Percentiles rank a stretch among this genome's conserved stretches.
phyloP scores from a whole-genome alignment of 2,888 invertebrate species.

The Thalpophila matura region DNA sequence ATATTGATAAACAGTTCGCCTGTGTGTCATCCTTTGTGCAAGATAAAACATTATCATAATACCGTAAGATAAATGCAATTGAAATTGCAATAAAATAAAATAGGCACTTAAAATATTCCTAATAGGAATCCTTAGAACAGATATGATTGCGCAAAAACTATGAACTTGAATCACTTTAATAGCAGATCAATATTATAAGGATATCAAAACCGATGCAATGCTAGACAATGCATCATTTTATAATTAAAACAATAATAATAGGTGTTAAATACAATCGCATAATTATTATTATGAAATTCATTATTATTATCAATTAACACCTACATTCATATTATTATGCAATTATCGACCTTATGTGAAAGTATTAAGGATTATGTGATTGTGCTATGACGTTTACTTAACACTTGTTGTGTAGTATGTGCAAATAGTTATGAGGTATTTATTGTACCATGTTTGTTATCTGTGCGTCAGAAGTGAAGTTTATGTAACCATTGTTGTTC shows the following conservation, averaged over 20 bases:
- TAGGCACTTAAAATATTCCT: too few species aligned
- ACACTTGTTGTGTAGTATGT: not conserved
- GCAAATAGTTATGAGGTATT: slow-evolving; percentile 29
- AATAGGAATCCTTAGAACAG: not conserved
- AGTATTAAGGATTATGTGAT: slow-evolving; percentile 9
- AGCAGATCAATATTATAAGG: slow-evolving; percentile 8
- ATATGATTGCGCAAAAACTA: not conserved
- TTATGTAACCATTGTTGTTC: slow-evolving; percentile 52
- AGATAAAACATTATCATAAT: slow-evolving; percentile 8
- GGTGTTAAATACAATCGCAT: slow-evolving; percentile 12
- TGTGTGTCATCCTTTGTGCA: not conserved
- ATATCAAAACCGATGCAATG: not conserved
- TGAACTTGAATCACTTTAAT: not conserved
- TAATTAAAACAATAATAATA: slow-evolving; percentile 11
- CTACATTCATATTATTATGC: slow-evolving; percentile 7
- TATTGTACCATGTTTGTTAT: slow-evolving; percentile 47
- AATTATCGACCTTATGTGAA: slow-evolving; percentile 24
- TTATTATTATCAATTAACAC: slow-evolving; percentile 15
- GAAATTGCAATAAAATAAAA: too few species aligned
- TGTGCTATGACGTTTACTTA: not conserved
- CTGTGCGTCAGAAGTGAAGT: slow-evolving; percentile 58
- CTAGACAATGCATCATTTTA: slow-evolving; percentile 8
- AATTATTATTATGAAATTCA: slow-evolving; percentile 21
- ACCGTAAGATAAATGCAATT: not conserved
- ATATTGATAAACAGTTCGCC: slow-evolving; percentile 5